Evolutionary conservation across 2,888 invertebrate genomes (phyloP), one percentile per base, ranked within the genome.

Genomic region (Tryphoninae sp.): DNA sequence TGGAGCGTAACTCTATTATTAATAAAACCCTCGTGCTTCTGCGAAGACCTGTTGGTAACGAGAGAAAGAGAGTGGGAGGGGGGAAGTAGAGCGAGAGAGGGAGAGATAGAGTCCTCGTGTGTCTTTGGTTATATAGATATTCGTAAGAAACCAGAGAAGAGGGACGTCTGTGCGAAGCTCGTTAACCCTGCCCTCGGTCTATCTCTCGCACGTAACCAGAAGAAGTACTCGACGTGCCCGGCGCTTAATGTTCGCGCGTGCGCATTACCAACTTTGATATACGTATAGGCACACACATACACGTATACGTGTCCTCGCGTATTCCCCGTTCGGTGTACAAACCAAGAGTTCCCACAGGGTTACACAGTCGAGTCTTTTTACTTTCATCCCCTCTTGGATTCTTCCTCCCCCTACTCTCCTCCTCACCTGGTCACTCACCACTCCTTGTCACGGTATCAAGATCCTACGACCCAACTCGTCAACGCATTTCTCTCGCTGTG

Each of bases 161-260:
- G 26, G 80, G 76, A 58, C 71, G 81, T 75, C 78, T 87, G 82
- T 81, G 81, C 81, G 84, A 78, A 80, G 83, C 86, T 86, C 84
- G 85, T 88, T 88, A 87, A 87, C 84, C 83, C 84, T 78, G 82
- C 81, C 80, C 82, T 78, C 83, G 81, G 83, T 81, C 72, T 77
- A 42, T 68, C 40, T 69, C 42, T 64, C 49, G 69, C 72, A 68
- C 64, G 72, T 59, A 80, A 81, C 51, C 71, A 82, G 68, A 83
- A 83, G 69, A 80, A 84, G 80, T 82, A 64, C 79, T 65, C 64
- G 80, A 82, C 78, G 67, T 74, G 53, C 59, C 40, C 59, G 51
- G 51, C 71, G 65, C 71, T 65, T 65, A 59, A 71, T 59, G 71
- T 11, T 71, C 62, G 65, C 65, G 58, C 64, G 26, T 51, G 51